phyloP scores from a whole-genome alignment of 2,797 vertebrate species.

The Harpagifer antarcticus region DNA sequence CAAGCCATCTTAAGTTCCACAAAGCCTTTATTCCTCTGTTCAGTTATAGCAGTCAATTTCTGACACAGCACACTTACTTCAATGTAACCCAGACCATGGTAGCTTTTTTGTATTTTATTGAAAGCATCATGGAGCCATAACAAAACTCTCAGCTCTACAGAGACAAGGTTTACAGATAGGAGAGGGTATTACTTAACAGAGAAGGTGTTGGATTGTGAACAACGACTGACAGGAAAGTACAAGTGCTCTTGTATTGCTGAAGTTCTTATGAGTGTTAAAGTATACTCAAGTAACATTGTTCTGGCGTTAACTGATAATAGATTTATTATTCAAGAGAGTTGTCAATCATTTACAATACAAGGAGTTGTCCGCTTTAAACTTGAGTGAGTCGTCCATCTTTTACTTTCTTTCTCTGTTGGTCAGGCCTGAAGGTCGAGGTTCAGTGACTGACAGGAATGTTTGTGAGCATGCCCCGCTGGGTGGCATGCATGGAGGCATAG shows the following conservation, averaged over 20 bases:
- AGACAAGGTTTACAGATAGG: constrained; percentile 3
- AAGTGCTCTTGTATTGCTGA: not conserved
- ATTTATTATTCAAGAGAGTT: constrained; percentile 3
- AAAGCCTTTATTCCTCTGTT: constrained; percentile 29
- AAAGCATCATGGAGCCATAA: constrained; percentile 50
- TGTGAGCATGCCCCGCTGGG: constrained; percentile 73
- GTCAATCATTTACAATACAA: constrained; percentile 55
- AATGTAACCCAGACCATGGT: constrained; percentile 18
- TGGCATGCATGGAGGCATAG: constrained; percentile 69
- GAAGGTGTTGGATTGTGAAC: constrained; percentile 21
- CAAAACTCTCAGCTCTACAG: constrained; percentile 33
- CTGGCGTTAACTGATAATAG: constrained; percentile 1
- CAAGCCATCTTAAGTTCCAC: constrained; percentile 57
- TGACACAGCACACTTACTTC: constrained; percentile 28
- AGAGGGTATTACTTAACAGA: constrained; percentile 8
- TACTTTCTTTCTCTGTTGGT: constrained; percentile 32
- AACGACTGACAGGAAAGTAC: constrained; percentile 9
- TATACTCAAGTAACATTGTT: not conserved
- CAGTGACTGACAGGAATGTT: constrained; percentile 83
- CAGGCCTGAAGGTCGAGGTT: constrained; percentile 74
- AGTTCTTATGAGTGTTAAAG: not conserved
- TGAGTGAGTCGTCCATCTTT: constrained; percentile 37
- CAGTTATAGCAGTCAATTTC: constrained; percentile 29
- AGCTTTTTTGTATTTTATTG: constrained; percentile 40
- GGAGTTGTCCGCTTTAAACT: constrained; percentile 9